Conservation (phyloP, 64 coral and sea anemone species). For the Trachythela sp. region DNA sequence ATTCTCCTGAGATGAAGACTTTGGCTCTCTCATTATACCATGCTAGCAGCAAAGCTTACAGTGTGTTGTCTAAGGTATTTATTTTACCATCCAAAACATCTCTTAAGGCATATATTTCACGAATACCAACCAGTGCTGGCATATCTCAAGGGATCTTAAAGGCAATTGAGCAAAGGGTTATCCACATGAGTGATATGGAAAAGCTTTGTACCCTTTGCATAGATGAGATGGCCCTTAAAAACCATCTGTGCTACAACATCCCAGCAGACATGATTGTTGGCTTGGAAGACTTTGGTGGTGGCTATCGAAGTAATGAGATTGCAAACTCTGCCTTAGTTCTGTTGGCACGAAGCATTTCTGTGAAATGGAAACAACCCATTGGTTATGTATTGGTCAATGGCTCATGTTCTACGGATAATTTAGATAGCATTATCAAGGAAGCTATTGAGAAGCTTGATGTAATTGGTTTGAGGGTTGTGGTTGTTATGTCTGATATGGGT, state of each 20-base stretch:
- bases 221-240: not conserved
- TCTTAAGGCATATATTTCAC: not conserved
- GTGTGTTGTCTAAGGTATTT: not conserved
- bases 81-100: not conserved
- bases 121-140: too few relatives aligned
- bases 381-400: slow-evolving; percentile 12
- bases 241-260: not conserved
- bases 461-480: not conserved
- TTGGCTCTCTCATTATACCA: too few relatives aligned
- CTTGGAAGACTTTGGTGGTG: too few relatives aligned
- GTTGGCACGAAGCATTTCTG: too few relatives aligned
- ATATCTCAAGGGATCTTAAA: too few relatives aligned
- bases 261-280: too few relatives aligned
- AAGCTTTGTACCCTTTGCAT: not conserved
- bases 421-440: not conserved
- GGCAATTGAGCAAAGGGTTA: too few relatives aligned
- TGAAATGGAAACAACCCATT: slow-evolving; percentile 17
- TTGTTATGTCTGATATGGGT: too few relatives aligned
- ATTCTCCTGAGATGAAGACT: not conserved
- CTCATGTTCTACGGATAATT: not conserved
- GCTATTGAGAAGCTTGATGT: not conserved
- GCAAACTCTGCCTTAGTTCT: too few relatives aligned
- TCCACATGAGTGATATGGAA: not conserved
- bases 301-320: too few relatives aligned
- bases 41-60: too few relatives aligned